These are phyloP conservation scores for Pandion haliaetus DNA, from an alignment of 2,113 vertebrate species.

Conservation along the genomic window DNA sequence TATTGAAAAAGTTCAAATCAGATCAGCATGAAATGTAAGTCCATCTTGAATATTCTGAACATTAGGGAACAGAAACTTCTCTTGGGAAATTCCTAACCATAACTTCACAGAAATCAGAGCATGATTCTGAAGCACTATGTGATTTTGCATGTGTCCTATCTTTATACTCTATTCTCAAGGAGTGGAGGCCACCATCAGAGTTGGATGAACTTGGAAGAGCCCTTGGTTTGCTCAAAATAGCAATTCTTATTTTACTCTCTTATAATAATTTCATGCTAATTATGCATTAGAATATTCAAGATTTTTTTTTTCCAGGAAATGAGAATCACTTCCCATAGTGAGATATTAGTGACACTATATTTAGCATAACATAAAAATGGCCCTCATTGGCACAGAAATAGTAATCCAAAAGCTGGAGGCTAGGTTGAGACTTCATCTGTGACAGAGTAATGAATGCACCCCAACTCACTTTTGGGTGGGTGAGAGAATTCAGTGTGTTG, in stretches of 20 bases:
- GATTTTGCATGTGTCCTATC: neutral
- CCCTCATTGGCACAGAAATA: neutral
- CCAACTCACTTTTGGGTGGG: neutral
- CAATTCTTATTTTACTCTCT: slow-evolving; percentile 13
- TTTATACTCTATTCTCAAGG: neutral
- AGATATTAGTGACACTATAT: slow-evolving; percentile 14
- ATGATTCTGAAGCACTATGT: neutral
- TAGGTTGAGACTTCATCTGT: neutral
- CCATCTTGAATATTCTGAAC: neutral
- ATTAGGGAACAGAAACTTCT: neutral
- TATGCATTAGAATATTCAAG: slow-evolving; percentile 10
- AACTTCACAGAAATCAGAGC: neutral
- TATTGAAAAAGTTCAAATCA: neutral
- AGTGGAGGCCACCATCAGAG: neutral
- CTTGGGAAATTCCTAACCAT: neutral
- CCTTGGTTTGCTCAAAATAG: slow-evolving; percentile 28
- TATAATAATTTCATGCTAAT: slow-evolving; percentile 30
- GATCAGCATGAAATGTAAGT: neutral
- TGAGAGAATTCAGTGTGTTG: neutral
- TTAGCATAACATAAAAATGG: slow-evolving; percentile 18
- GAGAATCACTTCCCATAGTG: slow-evolving; percentile 15
- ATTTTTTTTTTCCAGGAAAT: slow-evolving; percentile 8
- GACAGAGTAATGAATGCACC: neutral
- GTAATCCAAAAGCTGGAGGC: neutral
- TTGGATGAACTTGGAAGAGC: slow-evolving; percentile 3